Evolutionary conservation across 2,797 vertebrate species (phyloP).

Genomic region (Tauraco hartlaubi): DNA sequence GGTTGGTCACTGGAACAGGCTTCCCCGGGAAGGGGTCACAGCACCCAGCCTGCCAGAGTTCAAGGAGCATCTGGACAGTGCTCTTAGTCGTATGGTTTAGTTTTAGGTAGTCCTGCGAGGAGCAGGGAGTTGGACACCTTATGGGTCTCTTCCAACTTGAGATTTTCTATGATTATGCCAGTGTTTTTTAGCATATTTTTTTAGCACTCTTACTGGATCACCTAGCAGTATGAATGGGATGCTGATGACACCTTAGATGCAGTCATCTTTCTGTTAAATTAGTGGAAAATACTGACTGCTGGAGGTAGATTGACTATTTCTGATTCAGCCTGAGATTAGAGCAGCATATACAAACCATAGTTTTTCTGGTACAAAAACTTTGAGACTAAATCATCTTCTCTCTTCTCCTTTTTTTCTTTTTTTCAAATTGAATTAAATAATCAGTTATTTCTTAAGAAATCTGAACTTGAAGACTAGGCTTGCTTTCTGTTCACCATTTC

Average conservation of each 20-base stretch:
- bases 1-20: no score
- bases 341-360: neutral
- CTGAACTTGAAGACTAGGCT: neutral
- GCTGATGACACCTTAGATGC: neutral
- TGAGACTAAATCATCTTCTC: neutral
- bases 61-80: no score
- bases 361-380: neutral
- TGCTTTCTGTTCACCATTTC: neutral
- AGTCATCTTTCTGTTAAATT: neutral
- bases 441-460: neutral
- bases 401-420: neutral
- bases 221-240: neutral
- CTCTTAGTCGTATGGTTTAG: no score
- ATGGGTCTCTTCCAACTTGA: no score
- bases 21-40: no score
- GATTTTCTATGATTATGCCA: no score
- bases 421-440: neutral
- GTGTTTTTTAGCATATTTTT: neutral
- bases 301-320: neutral
- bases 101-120: no score
- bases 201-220: neutral
- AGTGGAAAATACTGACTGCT: neutral
- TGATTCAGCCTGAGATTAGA: neutral
- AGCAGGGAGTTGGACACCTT: no score
- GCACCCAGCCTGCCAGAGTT: no score